phyloP scores from a whole-genome alignment of 2,888 invertebrate species.

The Onthophagus sagittarius region DNA sequence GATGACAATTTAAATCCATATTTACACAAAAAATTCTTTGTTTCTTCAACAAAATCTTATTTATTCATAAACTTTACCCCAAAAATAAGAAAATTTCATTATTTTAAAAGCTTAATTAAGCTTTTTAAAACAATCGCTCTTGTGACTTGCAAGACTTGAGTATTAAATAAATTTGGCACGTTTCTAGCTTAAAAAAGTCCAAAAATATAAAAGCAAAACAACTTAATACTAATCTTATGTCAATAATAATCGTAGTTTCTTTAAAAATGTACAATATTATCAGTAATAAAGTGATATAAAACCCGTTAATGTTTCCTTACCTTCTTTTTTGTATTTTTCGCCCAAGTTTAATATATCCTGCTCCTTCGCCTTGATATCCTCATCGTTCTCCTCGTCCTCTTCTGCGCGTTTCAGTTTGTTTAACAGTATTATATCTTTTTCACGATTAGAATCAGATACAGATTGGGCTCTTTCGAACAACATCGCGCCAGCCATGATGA shows the following conservation, averaged over 20 bases:
- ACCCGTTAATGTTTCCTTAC: conserved; percentile 39
- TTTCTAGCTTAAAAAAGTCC: background rate
- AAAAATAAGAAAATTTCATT: background rate
- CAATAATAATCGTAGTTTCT: background rate
- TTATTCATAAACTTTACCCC: background rate
- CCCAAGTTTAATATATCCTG: conserved; percentile 92
- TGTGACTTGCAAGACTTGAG: background rate
- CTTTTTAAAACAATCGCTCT: background rate
- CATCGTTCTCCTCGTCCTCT: conserved; percentile 78
- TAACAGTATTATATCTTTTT: conserved; percentile 69
- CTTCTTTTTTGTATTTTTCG: conserved; percentile 86
- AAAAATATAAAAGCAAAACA: background rate
- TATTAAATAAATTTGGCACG: background rate
- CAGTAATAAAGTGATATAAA: background rate
- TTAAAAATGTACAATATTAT: background rate
- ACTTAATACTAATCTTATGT: background rate
- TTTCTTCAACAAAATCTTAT: background rate
- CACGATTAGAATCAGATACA: conserved; percentile 68
- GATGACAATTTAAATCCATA: background rate
- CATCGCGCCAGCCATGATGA: conserved; percentile 84
- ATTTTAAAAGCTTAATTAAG: background rate
- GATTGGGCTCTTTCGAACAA: conserved; percentile 82
- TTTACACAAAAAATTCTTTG: background rate
- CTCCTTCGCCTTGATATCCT: conserved; percentile 87
- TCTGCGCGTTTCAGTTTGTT: conserved; percentile 76